Percentiles rank a stretch among this genome's conserved stretches.
Evolutionary conservation across 2,888 invertebrate species (phyloP).

Genomic region (Lepidonotus clava): DNA sequence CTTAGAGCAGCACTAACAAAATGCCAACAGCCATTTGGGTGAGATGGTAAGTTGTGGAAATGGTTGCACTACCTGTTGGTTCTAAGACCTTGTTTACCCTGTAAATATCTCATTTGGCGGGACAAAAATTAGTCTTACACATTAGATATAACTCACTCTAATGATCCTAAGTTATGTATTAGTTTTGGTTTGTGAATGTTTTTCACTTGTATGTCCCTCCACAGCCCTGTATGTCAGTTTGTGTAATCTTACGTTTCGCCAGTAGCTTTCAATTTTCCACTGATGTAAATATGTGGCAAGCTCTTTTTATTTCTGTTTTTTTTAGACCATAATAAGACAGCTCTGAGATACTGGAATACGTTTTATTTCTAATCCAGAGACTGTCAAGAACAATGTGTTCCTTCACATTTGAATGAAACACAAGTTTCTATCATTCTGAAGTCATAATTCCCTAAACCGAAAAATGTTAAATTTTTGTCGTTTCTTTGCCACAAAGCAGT

Average conservation of each 20-base stretch:
- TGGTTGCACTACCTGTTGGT: neutral
- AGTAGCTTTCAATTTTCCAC: neutral
- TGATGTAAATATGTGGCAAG: neutral
- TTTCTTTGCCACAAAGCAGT: too few relatives aligned
- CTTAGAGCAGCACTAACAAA: slow-evolving; percentile 18
- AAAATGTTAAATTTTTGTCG: too few relatives aligned
- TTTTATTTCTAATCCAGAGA: too few relatives aligned
- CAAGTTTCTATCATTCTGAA: too few relatives aligned
- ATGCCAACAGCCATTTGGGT: too few relatives aligned
- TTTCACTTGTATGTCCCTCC: slow-evolving; percentile 7
- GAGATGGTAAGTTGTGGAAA: neutral
- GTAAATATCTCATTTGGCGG: neutral
- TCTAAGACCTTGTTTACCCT: slow-evolving; percentile 2
- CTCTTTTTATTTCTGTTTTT: too few relatives aligned
- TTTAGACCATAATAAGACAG: too few relatives aligned
- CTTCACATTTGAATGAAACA: too few relatives aligned
- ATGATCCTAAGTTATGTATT: slow-evolving; percentile 10
- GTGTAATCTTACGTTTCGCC: neutral
- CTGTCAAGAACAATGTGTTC: too few relatives aligned
- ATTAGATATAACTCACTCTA: neutral
- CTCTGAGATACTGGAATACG: too few relatives aligned
- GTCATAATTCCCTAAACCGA: too few relatives aligned
- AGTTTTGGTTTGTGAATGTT: slow-evolving; percentile 45
- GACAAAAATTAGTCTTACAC: neutral
- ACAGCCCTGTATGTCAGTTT: slow-evolving; percentile 34